A percentile compares a stretch with the other conserved stretches of the same genome.
Conservation (phyloP, 2,888 invertebrate species). For the Prosapia bicincta region DNA sequence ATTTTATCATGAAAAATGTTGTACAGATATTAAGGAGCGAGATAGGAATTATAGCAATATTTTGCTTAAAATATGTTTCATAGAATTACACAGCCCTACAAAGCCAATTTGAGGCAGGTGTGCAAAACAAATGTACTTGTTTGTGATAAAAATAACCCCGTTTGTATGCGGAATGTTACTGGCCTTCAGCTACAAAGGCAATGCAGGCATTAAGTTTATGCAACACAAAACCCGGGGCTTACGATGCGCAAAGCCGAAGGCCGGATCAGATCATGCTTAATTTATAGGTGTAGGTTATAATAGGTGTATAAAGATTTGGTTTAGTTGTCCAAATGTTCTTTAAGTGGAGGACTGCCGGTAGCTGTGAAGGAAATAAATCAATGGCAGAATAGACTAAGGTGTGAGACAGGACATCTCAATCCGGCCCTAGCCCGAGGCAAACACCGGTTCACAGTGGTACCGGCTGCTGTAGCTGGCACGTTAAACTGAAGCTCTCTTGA, state of each 20-base stretch:
- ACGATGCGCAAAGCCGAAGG: not conserved
- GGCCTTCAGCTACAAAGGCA: no score
- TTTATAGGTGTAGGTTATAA: not conserved
- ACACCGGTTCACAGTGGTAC: not conserved
- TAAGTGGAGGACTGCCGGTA: not conserved
- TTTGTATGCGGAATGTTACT: no score
- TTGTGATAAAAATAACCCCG: no score
- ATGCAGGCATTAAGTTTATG: not conserved
- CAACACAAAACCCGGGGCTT: not conserved
- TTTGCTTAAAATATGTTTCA: no score
- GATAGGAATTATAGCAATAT: no score
- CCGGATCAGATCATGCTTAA: not conserved
- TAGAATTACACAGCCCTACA: no score
- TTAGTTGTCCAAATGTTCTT: not conserved
- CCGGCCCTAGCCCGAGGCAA: not conserved
- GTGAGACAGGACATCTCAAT: not conserved
- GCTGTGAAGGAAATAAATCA: not conserved
- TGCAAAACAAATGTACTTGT: no score
- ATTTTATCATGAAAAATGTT: no score
- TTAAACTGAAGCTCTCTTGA: no score
- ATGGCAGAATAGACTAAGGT: not conserved
- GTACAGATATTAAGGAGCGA: no score
- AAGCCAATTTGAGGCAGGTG: no score
- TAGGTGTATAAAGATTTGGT: not conserved
- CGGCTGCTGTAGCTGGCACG: not conserved